Evolutionary conservation across 2,797 vertebrate species (phyloP), one percentile per base, ranked within the genome.

Genomic region (Sternotherus odoratus): DNA sequence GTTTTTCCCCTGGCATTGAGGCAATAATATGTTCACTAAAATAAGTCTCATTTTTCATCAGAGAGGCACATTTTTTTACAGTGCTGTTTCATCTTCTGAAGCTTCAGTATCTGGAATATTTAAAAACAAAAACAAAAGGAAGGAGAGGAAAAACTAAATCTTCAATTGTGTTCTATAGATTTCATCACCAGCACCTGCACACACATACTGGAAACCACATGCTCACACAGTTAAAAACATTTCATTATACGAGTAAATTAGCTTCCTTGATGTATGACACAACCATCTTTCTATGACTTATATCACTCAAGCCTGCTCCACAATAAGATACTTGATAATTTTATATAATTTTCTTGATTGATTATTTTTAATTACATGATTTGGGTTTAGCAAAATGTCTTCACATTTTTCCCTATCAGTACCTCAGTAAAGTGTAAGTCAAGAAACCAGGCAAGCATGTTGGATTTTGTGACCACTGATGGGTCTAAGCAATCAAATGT

Each of bases 11-110:
- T 95, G 97, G 97, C 94, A 66, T 96, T 92, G 96, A 97, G 88
- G 97, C 97, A 98, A 95, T 97, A 97, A 97, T 95, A 91, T 94
- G 92, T 96, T 98, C 94, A 13, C 94, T 97, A 95, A 98, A 98
- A 96, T 96, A 96, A 97, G 79, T 96, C 96, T 97, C 92, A 90
- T 98, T 98, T 98, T 98, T 98, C 78, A 95, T 97, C 87, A 96
- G 97, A 97, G 95, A 94, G 87, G 86, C 95, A 90, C 46, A 81
- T 78, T 95, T 91, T 98, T 97, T 97, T 94, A 85, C 78, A 93
- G 89, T 95, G 82, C 89, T 97, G 87, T 97, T 92, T 95, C 89
- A 97, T 97, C 96, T 97, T 88, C 90, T 95, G 96, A 98, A 97
- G 93, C 96, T 98, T 97, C 96, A 97, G 97, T 98, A 88, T 89